A percentile compares a stretch with the other conserved stretches of the same genome.
These are phyloP conservation scores for Tipula unca DNA, from an alignment of 2,888 invertebrate species.

Conservation along the genomic window DNA sequence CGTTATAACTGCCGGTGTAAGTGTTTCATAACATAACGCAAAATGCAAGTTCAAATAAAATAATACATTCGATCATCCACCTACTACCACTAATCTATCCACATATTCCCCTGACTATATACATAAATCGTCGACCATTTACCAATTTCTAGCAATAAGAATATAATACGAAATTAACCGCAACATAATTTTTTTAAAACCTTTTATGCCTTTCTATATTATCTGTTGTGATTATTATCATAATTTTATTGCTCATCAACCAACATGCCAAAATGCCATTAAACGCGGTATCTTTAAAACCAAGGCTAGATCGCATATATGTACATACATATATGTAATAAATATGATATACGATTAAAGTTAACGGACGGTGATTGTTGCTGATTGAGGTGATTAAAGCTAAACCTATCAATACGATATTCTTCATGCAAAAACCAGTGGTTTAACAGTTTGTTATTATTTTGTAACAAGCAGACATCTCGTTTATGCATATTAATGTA, in stretches of 20 bases:
- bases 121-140: too few relatives aligned
- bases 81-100: too few relatives aligned
- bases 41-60: too few relatives aligned
- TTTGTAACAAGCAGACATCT: neutral
- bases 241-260: neutral
- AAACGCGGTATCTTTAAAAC: neutral
- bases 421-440: neutral
- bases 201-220: too few relatives aligned
- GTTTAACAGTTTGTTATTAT: neutral
- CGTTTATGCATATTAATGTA: neutral
- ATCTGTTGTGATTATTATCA: neutral
- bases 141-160: too few relatives aligned
- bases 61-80: too few relatives aligned
- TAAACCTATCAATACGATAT: too few relatives aligned
- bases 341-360: neutral
- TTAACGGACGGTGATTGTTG: neutral
- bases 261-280: neutral
- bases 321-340: neutral
- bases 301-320: neutral
- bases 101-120: too few relatives aligned
- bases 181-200: too few relatives aligned
- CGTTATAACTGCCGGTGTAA: too few relatives aligned
- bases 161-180: too few relatives aligned
- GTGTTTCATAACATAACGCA: too few relatives aligned
- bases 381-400: neutral